These are phyloP conservation scores for Nasonia longicornis DNA, from an alignment of 1,140 invertebrate genomes.

Conservation along the genomic window DNA sequence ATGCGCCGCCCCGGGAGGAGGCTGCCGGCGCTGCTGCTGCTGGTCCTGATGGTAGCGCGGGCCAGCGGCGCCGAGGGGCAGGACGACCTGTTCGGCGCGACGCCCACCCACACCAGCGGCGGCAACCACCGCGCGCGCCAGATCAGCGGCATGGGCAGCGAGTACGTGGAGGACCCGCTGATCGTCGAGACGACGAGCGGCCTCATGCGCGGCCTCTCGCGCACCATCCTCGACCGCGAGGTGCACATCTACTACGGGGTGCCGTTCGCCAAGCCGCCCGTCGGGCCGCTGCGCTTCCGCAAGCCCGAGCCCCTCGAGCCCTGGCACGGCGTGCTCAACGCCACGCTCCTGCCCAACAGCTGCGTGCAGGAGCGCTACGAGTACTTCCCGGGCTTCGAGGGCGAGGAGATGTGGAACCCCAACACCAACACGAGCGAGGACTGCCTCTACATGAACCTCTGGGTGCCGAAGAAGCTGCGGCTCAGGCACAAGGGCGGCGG, in stretches of 20 bases:
- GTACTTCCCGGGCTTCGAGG: constrained; percentile 88
- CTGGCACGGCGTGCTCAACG: constrained; percentile 87
- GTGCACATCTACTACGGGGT: constrained; percentile 94
- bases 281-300: constrained; percentile 87
- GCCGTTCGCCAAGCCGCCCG: constrained; percentile 93
- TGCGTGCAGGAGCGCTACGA: constrained; percentile 89
- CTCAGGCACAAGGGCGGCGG: constrained; percentile 74
- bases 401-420: constrained; percentile 96
- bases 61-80: background rate
- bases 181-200: constrained; percentile 81
- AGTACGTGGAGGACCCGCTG: constrained; percentile 46
- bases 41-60: background rate
- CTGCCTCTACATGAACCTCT: constrained; percentile 93
- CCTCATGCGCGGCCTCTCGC: constrained; percentile 80
- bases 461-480: constrained; percentile 84
- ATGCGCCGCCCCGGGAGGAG: background rate
- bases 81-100: background rate
- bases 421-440: constrained; percentile 94
- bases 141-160: constrained; percentile 4
- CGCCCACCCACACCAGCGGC: background rate
- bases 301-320: constrained; percentile 86
- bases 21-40: background rate
- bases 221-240: constrained; percentile 81
- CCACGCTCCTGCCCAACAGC: constrained; percentile 82
- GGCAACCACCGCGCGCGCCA: constrained; percentile 19